Conservation (phyloP, 1,140 invertebrate genomes). For the Hycleus cichorii region DNA sequence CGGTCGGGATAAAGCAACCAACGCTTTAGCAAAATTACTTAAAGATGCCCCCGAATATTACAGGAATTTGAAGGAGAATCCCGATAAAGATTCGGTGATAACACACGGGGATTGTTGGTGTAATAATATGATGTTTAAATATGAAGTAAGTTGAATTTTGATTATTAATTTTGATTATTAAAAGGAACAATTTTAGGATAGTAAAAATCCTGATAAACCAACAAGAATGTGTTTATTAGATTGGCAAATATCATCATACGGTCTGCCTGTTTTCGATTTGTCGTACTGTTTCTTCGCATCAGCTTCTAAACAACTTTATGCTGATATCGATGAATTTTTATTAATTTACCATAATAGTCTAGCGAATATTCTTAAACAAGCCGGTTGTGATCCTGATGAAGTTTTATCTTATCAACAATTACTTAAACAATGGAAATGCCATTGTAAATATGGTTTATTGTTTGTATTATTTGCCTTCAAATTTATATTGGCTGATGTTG, state of each 20-base stretch:
- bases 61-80: background rate
- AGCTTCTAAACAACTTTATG: constrained; percentile 37
- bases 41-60: constrained; percentile 8
- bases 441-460: constrained; percentile 2
- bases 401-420: constrained; percentile 39
- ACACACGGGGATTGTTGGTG: constrained; percentile 49
- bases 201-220: constrained; percentile 8
- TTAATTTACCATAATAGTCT: constrained; percentile 24
- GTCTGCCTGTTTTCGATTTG: constrained; percentile 50
- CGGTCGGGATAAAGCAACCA: constrained; percentile 1
- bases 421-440: background rate
- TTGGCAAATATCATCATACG: constrained; percentile 47
- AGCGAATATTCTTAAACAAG: constrained; percentile 13
- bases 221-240: constrained; percentile 44
- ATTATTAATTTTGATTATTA: background rate
- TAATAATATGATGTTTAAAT: constrained; percentile 50
- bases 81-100: constrained; percentile 33
- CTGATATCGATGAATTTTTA: constrained; percentile 18
- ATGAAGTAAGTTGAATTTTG: constrained; percentile 31
- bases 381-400: constrained; percentile 39
- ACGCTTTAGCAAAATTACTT: constrained; percentile 15
- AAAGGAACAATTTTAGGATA: background rate
- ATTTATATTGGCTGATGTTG: constrained; percentile 4
- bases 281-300: constrained; percentile 49
- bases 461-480: background rate